These are phyloP conservation scores for Coelopa frigida DNA, from an alignment of 1,140 invertebrate genomes.

Conservation along the genomic window DNA sequence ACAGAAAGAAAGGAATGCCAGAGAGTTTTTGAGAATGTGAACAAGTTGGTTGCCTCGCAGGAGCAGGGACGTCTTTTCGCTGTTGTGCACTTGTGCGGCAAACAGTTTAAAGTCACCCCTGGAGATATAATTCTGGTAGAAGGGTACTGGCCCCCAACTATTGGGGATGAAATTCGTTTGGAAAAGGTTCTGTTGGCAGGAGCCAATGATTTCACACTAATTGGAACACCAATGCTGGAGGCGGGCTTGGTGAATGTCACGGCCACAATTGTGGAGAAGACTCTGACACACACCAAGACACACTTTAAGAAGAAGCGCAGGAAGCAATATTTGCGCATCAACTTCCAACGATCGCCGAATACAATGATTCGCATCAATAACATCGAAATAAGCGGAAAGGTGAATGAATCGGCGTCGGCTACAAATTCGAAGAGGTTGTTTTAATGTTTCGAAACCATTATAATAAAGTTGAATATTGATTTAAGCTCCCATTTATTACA, in stretches of 20 bases:
- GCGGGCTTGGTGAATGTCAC: constrained; percentile 66
- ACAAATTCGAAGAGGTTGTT: background rate
- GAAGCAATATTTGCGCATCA: constrained; percentile 69
- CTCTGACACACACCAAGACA: constrained; percentile 73
- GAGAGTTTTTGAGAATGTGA: constrained; percentile 51
- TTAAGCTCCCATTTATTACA: no score
- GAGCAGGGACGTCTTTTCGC: constrained; percentile 75
- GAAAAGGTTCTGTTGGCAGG: constrained; percentile 84
- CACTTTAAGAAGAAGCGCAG: constrained; percentile 66
- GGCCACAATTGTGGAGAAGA: constrained; percentile 86
- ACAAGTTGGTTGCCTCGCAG: constrained; percentile 49
- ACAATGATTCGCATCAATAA: constrained; percentile 70
- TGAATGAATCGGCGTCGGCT: constrained; percentile 14
- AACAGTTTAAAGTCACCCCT: constrained; percentile 80
- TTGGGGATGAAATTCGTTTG: constrained; percentile 73
- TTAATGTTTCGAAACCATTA: background rate
- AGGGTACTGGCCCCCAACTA: constrained; percentile 73
- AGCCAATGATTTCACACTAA: constrained; percentile 74
- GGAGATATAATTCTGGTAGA: constrained; percentile 80
- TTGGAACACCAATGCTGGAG: constrained; percentile 75
- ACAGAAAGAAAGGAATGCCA: constrained; percentile 27
- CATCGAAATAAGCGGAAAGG: constrained; percentile 49
- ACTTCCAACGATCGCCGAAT: constrained; percentile 61
- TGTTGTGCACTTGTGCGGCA: constrained; percentile 71
- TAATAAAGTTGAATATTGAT: background rate